phyloP scores from a whole-genome alignment of 1,140 invertebrate species.

The Panulirus ornatus region DNA sequence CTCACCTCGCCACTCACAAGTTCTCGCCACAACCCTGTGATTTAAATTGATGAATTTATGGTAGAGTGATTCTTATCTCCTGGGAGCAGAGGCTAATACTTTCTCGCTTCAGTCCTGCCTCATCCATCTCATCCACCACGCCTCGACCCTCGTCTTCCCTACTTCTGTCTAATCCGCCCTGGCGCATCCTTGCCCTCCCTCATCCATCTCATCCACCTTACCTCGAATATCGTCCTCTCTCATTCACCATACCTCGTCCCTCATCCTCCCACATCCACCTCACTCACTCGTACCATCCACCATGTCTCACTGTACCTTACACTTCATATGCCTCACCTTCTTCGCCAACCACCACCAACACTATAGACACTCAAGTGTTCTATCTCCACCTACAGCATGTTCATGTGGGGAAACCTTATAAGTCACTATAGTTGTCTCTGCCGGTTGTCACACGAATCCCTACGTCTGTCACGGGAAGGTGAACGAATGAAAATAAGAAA shows the following conservation, averaged over 20 bases:
- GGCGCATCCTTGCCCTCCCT: not conserved
- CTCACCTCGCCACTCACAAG: too few relatives aligned
- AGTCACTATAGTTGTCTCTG: not conserved
- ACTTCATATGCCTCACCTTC: not conserved
- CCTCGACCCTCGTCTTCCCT: not conserved
- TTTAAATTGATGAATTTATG: too few relatives aligned
- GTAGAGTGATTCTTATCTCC: too few relatives aligned
- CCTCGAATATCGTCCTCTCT: not conserved
- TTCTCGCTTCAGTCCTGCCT: too few relatives aligned
- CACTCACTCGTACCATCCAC: not conserved
- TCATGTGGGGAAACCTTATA: not conserved
- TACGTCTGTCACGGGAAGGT: too few relatives aligned
- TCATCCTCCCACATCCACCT: not conserved
- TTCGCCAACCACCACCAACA: not conserved
- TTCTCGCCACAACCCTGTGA: too few relatives aligned
- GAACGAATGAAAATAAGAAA: too few relatives aligned
- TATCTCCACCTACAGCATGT: not conserved
- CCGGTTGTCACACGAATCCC: too few relatives aligned
- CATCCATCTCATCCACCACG: not conserved
- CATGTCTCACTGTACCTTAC: not conserved
- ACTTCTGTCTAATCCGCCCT: not conserved
- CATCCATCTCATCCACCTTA: not conserved
- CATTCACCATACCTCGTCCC: not conserved
- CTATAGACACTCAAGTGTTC: not conserved
- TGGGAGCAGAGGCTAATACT: too few relatives aligned